Evolutionary conservation across 2,113 vertebrate species (phyloP).

Genomic region (Festucalex cinctus): DNA sequence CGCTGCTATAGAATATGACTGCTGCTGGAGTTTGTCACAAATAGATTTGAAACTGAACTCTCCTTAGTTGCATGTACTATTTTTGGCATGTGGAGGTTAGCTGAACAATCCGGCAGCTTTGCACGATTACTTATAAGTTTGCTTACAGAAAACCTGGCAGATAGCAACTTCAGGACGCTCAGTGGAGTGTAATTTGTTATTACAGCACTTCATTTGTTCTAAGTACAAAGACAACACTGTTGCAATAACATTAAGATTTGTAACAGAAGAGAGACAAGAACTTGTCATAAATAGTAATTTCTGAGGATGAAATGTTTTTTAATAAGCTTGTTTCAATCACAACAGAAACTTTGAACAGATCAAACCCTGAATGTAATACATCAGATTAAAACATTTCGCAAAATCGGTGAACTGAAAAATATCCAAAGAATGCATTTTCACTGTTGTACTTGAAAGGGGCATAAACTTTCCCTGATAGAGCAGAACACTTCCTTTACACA

Average conservation of each 20-base stretch:
- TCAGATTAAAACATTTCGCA: neutral
- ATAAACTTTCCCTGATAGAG: conserved; percentile 21
- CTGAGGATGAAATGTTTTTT: neutral
- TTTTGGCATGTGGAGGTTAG: conserved; percentile 29
- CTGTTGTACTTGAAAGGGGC: conserved; percentile 50
- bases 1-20: neutral
- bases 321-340: neutral
- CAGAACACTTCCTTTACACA: conserved; percentile 5
- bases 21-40: conserved; percentile 19
- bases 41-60: conserved; percentile 14
- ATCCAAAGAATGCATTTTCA: conserved; percentile 14
- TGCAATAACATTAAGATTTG: neutral
- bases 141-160: conserved; percentile 17
- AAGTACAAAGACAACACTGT: neutral
- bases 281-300: neutral
- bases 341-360: neutral
- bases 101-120: conserved; percentile 18
- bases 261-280: neutral
- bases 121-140: conserved; percentile 15
- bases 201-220: conserved; percentile 6
- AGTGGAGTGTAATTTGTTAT: conserved; percentile 29
- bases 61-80: conserved; percentile 10
- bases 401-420: neutral
- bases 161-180: conserved; percentile 20
- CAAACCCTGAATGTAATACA: neutral